A percentile compares a stretch with the other conserved stretches of the same genome.
Evolutionary conservation across 2,113 vertebrate genomes (phyloP).

Genomic region (Sturnira hondurensis): DNA sequence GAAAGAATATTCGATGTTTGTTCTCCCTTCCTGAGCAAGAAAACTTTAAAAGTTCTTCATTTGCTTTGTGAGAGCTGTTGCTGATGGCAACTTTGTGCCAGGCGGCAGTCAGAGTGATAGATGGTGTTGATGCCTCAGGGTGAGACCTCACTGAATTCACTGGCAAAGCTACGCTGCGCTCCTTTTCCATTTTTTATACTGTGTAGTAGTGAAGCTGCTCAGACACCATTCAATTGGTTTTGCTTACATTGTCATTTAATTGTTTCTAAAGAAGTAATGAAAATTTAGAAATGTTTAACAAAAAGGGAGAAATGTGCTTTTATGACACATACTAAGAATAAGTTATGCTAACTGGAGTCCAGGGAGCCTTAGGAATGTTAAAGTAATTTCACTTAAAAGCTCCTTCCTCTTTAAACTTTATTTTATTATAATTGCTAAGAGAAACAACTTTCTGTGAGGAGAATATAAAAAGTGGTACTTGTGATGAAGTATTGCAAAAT

Average conservation of each 20-base stretch:
- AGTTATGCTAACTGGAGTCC: background rate
- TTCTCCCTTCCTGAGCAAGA: background rate
- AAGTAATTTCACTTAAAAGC: conserved; percentile 43
- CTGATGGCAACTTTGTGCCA: conserved; percentile 6
- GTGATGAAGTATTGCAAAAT: conserved; percentile 8
- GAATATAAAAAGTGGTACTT: background rate
- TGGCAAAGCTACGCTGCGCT: conserved; percentile 62
- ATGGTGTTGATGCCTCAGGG: conserved; percentile 71
- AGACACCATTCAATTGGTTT: conserved; percentile 59
- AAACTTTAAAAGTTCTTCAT: conserved; percentile 17
- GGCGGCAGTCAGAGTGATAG: conserved; percentile 51
- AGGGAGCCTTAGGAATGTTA: conserved; percentile 36
- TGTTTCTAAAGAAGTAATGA: conserved; percentile 65
- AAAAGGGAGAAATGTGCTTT: conserved; percentile 53
- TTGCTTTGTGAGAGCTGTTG: background rate
- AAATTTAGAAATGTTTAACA: conserved; percentile 51
- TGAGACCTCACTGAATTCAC: conserved; percentile 73
- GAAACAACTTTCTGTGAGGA: conserved; percentile 36
- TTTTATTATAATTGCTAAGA: conserved; percentile 3
- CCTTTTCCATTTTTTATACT: conserved; percentile 70
- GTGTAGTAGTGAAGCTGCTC: conserved; percentile 50
- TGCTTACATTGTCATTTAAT: conserved; percentile 73
- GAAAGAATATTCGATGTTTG: conserved; percentile 14
- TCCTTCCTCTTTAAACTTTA: background rate
- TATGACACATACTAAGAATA: conserved; percentile 32